Conservation (phyloP, 2,797 vertebrate species). For the Staurois parvus region DNA sequence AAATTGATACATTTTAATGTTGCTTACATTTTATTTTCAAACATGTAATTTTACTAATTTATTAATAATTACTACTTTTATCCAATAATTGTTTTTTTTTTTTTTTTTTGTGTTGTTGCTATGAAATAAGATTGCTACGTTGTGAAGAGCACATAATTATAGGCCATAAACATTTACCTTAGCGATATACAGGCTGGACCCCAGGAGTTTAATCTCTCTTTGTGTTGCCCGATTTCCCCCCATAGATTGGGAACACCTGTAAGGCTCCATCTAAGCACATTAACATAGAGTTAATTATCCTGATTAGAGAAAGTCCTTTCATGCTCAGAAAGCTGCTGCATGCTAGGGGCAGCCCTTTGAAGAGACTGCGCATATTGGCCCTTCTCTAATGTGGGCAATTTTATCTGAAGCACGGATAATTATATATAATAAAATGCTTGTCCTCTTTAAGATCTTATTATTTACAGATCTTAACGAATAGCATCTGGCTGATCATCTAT, state of each 20-base stretch:
- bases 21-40: neutral
- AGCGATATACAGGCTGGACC: slow-evolving; percentile 63
- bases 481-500: slow-evolving; percentile 14
- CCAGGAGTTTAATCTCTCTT: slow-evolving; percentile 65
- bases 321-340: slow-evolving; percentile 46
- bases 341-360: slow-evolving; percentile 44
- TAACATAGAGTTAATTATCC: slow-evolving; percentile 65
- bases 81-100: slow-evolving; percentile 11
- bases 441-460: slow-evolving; percentile 35
- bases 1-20: neutral
- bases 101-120: slow-evolving; percentile 4
- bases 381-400: slow-evolving; percentile 63
- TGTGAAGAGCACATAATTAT: slow-evolving; percentile 52
- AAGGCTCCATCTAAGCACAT: slow-evolving; percentile 63
- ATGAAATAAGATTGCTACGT: neutral
- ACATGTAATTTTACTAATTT: neutral
- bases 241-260: slow-evolving; percentile 62
- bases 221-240: slow-evolving; percentile 28
- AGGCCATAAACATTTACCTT: slow-evolving; percentile 57
- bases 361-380: slow-evolving; percentile 35
- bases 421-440: slow-evolving; percentile 55
- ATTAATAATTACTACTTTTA: slow-evolving; percentile 25
- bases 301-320: slow-evolving; percentile 64
- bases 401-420: slow-evolving; percentile 64
- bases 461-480: slow-evolving; percentile 39